A percentile compares a stretch with the other conserved stretches of the same genome.
These are phyloP conservation scores for Aphelinus atriplicis DNA, from an alignment of 1,140 invertebrate genomes.

Conservation along the genomic window DNA sequence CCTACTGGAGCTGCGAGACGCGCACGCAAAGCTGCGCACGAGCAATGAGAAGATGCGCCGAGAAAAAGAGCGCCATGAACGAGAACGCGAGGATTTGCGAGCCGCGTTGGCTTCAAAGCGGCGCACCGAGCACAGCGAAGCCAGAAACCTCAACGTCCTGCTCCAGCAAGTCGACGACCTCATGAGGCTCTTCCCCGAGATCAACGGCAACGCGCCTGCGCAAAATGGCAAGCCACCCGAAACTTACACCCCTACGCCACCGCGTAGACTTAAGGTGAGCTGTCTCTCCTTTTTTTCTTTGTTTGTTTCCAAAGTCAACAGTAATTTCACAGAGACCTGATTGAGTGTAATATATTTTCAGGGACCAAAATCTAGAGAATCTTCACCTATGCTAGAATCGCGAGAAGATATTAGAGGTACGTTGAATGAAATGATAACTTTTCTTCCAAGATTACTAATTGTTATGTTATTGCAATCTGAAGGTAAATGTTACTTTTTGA, in stretches of 20 bases:
- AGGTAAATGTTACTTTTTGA: too few species aligned
- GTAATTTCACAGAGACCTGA: neutral
- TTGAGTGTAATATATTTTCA: conserved; percentile 41
- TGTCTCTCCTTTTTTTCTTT: neutral
- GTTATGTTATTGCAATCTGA: too few species aligned
- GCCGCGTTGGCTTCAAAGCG: conserved; percentile 65
- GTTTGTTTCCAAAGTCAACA: neutral
- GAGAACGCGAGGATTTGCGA: conserved; percentile 79
- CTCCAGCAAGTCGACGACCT: conserved; percentile 82
- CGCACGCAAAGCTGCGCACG: conserved; percentile 90
- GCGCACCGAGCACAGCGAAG: conserved; percentile 71
- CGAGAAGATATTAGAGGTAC: conserved; percentile 59
- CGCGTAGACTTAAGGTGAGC: conserved; percentile 65
- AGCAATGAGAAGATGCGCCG: conserved; percentile 89
- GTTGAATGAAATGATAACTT: conserved; percentile 45
- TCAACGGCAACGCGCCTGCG: conserved; percentile 58
- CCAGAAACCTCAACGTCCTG: conserved; percentile 74
- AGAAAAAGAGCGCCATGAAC: conserved; percentile 86
- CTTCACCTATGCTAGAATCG: conserved; percentile 68
- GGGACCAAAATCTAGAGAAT: conserved; percentile 71
- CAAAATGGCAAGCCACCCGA: conserved; percentile 43
- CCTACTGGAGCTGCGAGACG: conserved; percentile 86
- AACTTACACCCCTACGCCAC: conserved; percentile 68
- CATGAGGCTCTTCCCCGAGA: conserved; percentile 77
- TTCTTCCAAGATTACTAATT: neutral